Evolutionary conservation across 2,888 invertebrate species (phyloP), one percentile per base, ranked within the genome.

Genomic region (Congeria kusceri): DNA sequence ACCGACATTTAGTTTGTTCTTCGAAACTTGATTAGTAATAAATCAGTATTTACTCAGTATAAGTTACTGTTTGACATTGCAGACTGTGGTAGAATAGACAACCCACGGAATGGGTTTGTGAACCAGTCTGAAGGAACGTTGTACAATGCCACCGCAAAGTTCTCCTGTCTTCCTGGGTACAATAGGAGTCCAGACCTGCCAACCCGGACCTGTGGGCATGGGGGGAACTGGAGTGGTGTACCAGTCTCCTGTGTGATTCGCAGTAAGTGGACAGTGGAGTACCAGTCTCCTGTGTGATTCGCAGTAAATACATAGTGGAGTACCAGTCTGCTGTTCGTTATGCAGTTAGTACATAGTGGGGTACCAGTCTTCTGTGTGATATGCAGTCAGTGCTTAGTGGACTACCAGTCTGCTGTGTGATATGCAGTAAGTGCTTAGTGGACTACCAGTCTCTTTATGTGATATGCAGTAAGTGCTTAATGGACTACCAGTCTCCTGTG

Each of bases 151-250:
- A 49, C 53, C 1, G 74, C 77, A 23, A 57, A 62, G 3, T 75
- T 73, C 25, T 61, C 68, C 0, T 84, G 84, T 69, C 20, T 63
- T 7, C 18, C 13, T 0, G 83, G 83, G 0, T 70, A 69, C 32
- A 47, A 74, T 29, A n/a, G 57, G 18, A n/a, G 1, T n/a, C 64
- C 49, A 13, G 28, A 49, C 11, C 46, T 49, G 28, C 11, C 28
- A 11, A 53, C n/a, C 53, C 23, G 69, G 3, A 63, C 49, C 3
- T 81, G 81, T 66, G 47, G 32, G 18, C 59, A 69, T n/a, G 61
- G 66, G 59, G 70, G 74, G 20, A 61, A 23, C 0, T 82, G 81
- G 81, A 70, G 62, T 56, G 47, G 23, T 3, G 7, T 18, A 15
- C 46, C 74, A 32, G 77, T 77, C 27, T 32, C 32, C 2, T 82